Conservation (phyloP, 1,140 invertebrate species). For the Caenorhabditis inopinata region DNA sequence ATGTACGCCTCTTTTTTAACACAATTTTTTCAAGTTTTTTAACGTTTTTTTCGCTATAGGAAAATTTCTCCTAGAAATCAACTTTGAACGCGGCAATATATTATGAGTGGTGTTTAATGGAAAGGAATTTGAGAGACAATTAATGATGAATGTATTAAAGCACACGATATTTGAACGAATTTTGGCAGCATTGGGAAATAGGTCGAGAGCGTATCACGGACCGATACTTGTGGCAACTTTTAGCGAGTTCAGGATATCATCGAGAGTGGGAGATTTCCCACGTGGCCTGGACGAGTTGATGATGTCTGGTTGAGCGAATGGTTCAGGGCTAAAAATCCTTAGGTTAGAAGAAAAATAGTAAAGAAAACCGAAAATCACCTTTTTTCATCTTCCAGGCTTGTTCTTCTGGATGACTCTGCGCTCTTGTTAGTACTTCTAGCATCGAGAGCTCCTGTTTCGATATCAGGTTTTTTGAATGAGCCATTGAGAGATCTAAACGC, state of each 20-base stretch:
- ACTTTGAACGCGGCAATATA: no score
- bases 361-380: neutral
- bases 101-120: neutral
- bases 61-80: no score
- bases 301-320: constrained; percentile 9
- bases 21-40: no score
- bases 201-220: no score
- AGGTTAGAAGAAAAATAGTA: no score
- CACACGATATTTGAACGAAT: neutral
- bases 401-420: constrained; percentile 7
- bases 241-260: constrained; percentile 17
- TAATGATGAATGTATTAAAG: constrained; percentile 6
- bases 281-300: neutral
- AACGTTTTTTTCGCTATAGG: no score
- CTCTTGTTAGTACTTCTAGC: neutral
- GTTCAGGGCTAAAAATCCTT: neutral
- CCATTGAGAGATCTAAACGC: neutral
- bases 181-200: no score
- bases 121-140: neutral
- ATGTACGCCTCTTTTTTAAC: no score
- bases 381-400: neutral
- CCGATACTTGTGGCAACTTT: constrained; percentile 10
- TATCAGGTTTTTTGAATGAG: neutral
- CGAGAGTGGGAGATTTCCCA: neutral
- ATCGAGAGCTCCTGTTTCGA: neutral